Evolutionary conservation across 2,797 vertebrate species (phyloP), one percentile per base, ranked within the genome.

Genomic region (Xiphorhynchus erythropygius): DNA sequence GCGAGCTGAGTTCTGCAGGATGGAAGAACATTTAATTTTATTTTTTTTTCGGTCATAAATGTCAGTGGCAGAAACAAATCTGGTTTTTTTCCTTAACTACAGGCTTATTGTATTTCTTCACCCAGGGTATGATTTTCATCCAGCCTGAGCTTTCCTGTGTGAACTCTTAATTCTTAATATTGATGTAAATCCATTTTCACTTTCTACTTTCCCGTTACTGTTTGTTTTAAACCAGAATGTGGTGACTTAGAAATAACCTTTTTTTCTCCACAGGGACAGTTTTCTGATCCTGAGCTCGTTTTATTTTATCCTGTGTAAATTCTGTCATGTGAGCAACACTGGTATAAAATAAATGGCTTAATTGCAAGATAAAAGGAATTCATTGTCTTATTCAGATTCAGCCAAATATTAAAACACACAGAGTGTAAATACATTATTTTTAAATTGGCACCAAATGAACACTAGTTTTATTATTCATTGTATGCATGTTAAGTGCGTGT

Each of bases 401-500:
- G 76, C 32, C 46, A 93, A 97, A 95, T 94, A 89, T 52, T 95
- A 94, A 91, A 84, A 87, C 42, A 89, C 60, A 33, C 24, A 47
- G 44, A 87, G 28, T 64, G 49, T 90, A 97, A 97, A 96, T 92
- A 91, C 24, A 87, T 84, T 90, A 13, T 94, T 95, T 97, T 95
- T 92, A 95, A 96, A 91, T 37, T 22, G 5, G 21, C 84, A 57
- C 28, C 93, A 78, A 89, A 71, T 41, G 90, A 96, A 53, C 1
- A 2, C 9, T 57, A 68, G 50, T 76, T 94, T 42, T n/a, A 50
- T 90, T 89, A 84, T 57, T 91, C 84, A 60, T 69, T 86, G 24
- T 60, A 57, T 68, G 59, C 33, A 63, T 33, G 32, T 78, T 89
- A 84, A 83, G 15, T 41, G 53, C 44, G 37, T 87, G 32, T 57